These are phyloP conservation scores for Trachymyrmex septentrionalis DNA, from an alignment of 1,140 invertebrate species.

Conservation along the genomic window DNA sequence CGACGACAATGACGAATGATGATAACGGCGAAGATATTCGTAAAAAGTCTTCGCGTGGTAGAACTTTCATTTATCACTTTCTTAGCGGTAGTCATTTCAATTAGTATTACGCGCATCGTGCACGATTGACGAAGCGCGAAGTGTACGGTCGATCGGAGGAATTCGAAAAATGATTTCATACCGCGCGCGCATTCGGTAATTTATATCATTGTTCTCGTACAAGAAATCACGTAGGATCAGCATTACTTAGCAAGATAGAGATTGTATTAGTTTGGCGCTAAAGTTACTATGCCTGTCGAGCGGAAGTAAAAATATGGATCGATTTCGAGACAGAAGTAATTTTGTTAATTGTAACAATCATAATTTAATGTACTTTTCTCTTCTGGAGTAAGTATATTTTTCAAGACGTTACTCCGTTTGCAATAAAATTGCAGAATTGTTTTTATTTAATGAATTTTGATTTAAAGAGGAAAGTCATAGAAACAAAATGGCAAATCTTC, in stretches of 20 bases:
- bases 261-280: background rate
- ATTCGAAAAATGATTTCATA: background rate
- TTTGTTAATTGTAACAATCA: background rate
- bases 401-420: background rate
- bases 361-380: background rate
- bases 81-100: constrained; percentile 21
- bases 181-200: background rate
- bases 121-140: background rate
- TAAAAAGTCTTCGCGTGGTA: background rate
- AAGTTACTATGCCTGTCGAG: background rate
- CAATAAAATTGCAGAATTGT: background rate
- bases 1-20: constrained; percentile 25
- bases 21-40: constrained; percentile 2
- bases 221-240: background rate
- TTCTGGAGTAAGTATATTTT: background rate
- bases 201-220: constrained; percentile 26
- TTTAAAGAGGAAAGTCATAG: background rate
- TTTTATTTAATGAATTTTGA: no score
- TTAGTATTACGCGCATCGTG: constrained; percentile 45
- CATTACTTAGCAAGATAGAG: constrained; percentile 23
- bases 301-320: background rate
- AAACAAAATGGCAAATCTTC: background rate
- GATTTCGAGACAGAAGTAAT: background rate
- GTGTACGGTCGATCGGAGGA: background rate
- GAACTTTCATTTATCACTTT: constrained; percentile 42